Base-by-base conservation (phyloP, 2,113 vertebrate species). In the Microtus ochrogaster region DNA sequence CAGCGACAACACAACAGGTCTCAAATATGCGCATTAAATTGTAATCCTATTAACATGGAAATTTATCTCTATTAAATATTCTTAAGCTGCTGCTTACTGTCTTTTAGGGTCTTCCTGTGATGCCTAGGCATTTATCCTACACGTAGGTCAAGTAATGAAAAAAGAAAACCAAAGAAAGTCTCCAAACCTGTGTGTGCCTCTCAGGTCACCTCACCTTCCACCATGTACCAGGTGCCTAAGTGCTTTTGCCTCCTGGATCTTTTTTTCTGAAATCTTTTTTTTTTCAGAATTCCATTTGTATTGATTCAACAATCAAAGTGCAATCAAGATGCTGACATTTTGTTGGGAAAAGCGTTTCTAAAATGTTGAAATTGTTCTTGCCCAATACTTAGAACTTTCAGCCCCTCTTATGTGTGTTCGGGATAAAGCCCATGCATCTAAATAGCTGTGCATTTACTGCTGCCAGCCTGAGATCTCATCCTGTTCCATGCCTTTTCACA, bases 171-270 rank as follows among this genome's bases (percentile, higher is more conserved):
- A 58, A 83, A 19, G 24, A 49, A 7, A 61, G 12, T 28, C 26
- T 68, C 49, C 58, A 70, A 16, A 33, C 41, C 26, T 19, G 1
- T 79, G 9, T 90, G 24, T 10, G 65, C 7, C 13, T 68, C 39
- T 19, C 55, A 5, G 47, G 49, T 28, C 28, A 49, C 47, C 36
- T 58, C 58, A 17, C 2, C 39, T 81, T 68, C 30, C 3, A 28
- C 52, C 21, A 28, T 7, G 5, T 0, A 2, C 39, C 1, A 1
- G 1, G 7, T 8, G 1, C 44, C 52, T 44, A 30, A 33, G 8
- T 3, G 33, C 19, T n/a, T 55, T 30, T 2, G 24, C 3, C 3
- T 55, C 55, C 52, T 52, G n/a, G 5, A 33, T 89, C 10, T 16
- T 92, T 26, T 72, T 74, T 26, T 79, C 66, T 72, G 78, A 79